Percentiles rank a stretch among this genome's conserved stretches.
Evolutionary conservation across 2,888 invertebrate species (phyloP).

Genomic region (Ochropacha duplaris): DNA sequence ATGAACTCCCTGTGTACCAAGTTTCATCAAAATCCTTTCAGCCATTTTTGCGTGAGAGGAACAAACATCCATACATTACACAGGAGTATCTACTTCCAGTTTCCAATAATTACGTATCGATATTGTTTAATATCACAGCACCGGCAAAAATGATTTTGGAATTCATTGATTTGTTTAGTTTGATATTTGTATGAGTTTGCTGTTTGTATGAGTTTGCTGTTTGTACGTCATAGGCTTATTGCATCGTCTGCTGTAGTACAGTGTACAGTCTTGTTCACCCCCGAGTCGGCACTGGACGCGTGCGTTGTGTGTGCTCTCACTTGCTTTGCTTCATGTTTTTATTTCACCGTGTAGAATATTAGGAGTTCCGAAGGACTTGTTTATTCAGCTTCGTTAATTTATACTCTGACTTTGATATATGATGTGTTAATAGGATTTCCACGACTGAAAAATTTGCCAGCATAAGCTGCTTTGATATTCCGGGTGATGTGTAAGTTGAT

Average conservation of each 20-base stretch:
- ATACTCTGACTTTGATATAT: constrained; percentile 37
- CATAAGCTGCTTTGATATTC: background rate
- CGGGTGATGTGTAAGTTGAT: background rate
- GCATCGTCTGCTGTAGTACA: background rate
- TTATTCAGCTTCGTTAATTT: constrained; percentile 21
- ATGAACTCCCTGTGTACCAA: too few relatives aligned
- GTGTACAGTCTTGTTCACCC: constrained; percentile 58
- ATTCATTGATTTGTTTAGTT: background rate
- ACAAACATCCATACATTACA: too few relatives aligned
- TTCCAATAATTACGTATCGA: too few relatives aligned
- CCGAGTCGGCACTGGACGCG: constrained; percentile 56
- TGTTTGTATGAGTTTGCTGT: constrained; percentile 13
- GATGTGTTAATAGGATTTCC: constrained; percentile 38
- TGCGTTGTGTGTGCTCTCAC: constrained; percentile 39
- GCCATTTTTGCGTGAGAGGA: too few relatives aligned
- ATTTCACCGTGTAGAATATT: constrained; percentile 10
- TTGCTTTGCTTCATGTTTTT: constrained; percentile 7
- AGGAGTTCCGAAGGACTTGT: constrained; percentile 14
- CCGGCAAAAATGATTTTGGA: too few relatives aligned
- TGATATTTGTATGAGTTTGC: constrained; percentile 20
- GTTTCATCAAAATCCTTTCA: too few relatives aligned
- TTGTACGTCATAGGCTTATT: background rate
- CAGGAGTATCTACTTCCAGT: too few relatives aligned
- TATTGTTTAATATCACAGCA: too few relatives aligned
- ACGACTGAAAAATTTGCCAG: constrained; percentile 17